phyloP scores from a whole-genome alignment of 2,888 invertebrate genomes.

The Drosophila meridionalis region DNA sequence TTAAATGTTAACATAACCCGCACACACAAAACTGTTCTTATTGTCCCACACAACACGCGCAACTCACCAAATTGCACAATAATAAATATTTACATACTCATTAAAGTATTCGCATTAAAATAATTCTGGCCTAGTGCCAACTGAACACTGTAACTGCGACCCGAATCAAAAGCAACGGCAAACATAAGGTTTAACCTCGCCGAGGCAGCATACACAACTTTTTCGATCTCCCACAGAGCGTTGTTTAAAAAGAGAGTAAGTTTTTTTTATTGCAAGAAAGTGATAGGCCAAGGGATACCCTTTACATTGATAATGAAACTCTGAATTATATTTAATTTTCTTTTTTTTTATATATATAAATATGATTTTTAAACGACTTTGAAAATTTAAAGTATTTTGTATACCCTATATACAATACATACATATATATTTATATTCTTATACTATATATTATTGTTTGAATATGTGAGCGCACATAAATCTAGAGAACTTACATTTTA shows the following conservation, averaged over 20 bases:
- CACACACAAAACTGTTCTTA: background rate
- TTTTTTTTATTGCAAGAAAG: background rate
- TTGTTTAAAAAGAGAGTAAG: conserved; percentile 32
- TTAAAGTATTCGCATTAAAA: conserved; percentile 75
- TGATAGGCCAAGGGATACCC: background rate
- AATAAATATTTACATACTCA: conserved; percentile 76
- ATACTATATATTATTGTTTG: no score
- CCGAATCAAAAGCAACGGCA: conserved; percentile 42
- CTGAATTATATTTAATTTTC: no score
- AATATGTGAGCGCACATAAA: no score
- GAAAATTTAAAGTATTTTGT: no score
- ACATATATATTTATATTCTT: no score
- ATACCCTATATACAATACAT: no score
- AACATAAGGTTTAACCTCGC: conserved; percentile 25
- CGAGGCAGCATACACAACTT: conserved; percentile 50
- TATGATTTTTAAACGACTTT: no score
- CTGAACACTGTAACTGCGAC: conserved; percentile 41
- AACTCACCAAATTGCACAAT: conserved; percentile 50
- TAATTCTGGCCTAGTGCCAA: conserved; percentile 34
- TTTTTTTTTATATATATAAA: no score
- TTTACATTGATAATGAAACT: background rate
- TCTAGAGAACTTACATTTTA: no score
- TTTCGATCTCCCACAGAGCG: conserved; percentile 61
- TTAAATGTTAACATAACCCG: conserved; percentile 35
- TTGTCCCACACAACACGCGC: background rate